Evolutionary conservation across 2,888 invertebrate species (phyloP).

Genomic region (Sylvicola fuscatus): DNA sequence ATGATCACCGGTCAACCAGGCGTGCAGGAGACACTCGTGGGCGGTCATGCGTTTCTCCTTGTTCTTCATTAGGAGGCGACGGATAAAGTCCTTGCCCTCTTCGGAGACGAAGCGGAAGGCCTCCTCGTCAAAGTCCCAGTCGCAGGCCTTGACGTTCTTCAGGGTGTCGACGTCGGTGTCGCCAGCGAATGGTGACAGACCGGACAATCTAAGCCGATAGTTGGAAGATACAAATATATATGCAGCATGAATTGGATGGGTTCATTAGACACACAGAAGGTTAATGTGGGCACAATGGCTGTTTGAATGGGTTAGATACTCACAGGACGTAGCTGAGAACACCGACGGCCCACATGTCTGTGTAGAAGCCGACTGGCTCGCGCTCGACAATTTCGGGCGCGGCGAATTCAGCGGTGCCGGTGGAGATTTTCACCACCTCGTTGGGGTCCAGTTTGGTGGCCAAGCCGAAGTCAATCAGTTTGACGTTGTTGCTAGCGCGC

Average conservation of each 20-base stretch:
- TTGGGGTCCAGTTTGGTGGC: constrained; percentile 96
- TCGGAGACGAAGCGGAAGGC: constrained; percentile 87
- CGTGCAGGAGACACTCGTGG: constrained; percentile 88
- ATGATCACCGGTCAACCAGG: constrained; percentile 85
- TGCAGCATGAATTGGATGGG: neutral
- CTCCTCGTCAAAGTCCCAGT: constrained; percentile 98
- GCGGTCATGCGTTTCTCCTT: constrained; percentile 98
- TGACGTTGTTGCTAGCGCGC: constrained; percentile 82
- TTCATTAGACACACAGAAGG: neutral
- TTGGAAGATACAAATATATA: no score
- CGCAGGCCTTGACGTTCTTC: constrained; percentile 94
- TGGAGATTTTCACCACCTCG: constrained; percentile 96
- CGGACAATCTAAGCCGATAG: constrained; percentile 50
- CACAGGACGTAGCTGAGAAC: constrained; percentile 95
- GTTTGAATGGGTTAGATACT: constrained; percentile 28
- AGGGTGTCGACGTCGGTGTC: constrained; percentile 96
- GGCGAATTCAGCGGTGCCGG: constrained; percentile 98
- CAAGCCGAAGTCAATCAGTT: constrained; percentile 98
- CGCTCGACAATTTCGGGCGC: constrained; percentile 98
- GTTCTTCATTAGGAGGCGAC: constrained; percentile 71
- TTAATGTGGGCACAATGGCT: neutral
- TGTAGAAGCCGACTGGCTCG: constrained; percentile 98
- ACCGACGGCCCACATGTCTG: constrained; percentile 99
- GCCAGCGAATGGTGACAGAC: constrained; percentile 96
- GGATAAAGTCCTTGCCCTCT: constrained; percentile 96